Conservation (phyloP, 2,113 vertebrate species). For the Aphyosemion australe region DNA sequence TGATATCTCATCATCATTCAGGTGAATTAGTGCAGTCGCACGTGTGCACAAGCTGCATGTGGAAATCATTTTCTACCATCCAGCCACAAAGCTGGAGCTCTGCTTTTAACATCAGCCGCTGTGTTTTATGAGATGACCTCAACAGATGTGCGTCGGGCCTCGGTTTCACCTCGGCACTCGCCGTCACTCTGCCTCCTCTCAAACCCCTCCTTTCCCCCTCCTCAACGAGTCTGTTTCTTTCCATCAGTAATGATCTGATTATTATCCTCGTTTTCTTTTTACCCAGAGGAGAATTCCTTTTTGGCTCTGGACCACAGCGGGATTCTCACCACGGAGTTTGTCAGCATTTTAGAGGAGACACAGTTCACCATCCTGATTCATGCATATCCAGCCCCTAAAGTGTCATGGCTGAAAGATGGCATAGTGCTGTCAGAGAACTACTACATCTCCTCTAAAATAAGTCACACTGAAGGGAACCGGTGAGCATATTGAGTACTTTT, state of each 20-base stretch:
- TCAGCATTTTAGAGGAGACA: conserved; percentile 87
- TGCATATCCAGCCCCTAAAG: conserved; percentile 86
- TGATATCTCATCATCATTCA: conserved; percentile 21
- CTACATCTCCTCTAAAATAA: conserved; percentile 82
- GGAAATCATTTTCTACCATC: conserved; percentile 47
- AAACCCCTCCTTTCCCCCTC: conserved; percentile 2
- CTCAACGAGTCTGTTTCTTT: not conserved
- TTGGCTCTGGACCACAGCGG: conserved; percentile 85
- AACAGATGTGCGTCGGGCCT: conserved; percentile 69
- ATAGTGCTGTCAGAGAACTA: conserved; percentile 81
- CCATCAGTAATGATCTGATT: not conserved
- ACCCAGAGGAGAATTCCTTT: conserved; percentile 84
- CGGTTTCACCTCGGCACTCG: conserved; percentile 36
- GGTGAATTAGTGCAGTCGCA: conserved; percentile 19
- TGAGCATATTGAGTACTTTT: conserved; percentile 61
- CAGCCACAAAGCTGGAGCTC: conserved; percentile 47
- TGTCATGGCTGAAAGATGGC: conserved; percentile 89
- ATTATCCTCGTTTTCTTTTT: conserved; percentile 6
- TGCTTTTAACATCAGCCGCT: conserved; percentile 69
- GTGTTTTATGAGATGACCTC: conserved; percentile 62
- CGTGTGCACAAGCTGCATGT: conserved; percentile 28
- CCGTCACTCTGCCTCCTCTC: conserved; percentile 9
- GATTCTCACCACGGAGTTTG: conserved; percentile 81
- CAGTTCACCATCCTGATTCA: conserved; percentile 87
- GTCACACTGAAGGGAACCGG: conserved; percentile 83